A percentile compares a stretch with the other conserved stretches of the same genome.
Conservation (phyloP, 2,113 vertebrate genomes). For the Enhydra lutris region DNA sequence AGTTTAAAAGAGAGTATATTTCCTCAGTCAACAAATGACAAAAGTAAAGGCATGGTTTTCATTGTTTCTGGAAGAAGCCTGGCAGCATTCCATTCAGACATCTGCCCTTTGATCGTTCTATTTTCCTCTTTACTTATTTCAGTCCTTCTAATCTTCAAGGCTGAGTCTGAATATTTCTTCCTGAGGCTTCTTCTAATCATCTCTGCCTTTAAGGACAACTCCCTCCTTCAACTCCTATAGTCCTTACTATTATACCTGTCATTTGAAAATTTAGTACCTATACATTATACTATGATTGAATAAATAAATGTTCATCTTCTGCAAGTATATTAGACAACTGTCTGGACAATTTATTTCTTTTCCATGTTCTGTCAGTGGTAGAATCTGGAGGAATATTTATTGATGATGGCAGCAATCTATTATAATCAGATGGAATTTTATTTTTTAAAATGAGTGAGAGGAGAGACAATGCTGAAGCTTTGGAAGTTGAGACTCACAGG, state of each 20-base stretch:
- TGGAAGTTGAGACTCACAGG: not conserved
- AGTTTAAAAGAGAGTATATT: not conserved
- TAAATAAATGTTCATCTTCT: not conserved
- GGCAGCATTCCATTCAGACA: not conserved
- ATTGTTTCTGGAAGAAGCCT: not conserved
- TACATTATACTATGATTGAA: not conserved
- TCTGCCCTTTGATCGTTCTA: not conserved
- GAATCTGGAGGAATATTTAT: not conserved
- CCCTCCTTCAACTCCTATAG: not conserved
- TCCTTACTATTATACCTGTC: not conserved
- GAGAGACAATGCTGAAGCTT: not conserved
- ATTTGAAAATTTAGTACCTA: not conserved
- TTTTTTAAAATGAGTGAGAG: not conserved
- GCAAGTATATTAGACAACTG: not conserved
- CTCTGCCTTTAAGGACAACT: not conserved
- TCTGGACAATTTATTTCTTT: not conserved
- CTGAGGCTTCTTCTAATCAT: not conserved
- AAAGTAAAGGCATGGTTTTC: slow-evolving; percentile 5
- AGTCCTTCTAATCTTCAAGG: not conserved
- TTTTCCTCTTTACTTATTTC: not conserved
- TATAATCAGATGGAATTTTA: not conserved
- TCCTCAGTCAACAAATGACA: not conserved
- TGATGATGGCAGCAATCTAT: not conserved
- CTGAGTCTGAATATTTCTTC: not conserved
- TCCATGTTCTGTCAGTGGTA: not conserved